Evolutionary conservation across 2,797 vertebrate species (phyloP).

Genomic region (Brotula barbata): DNA sequence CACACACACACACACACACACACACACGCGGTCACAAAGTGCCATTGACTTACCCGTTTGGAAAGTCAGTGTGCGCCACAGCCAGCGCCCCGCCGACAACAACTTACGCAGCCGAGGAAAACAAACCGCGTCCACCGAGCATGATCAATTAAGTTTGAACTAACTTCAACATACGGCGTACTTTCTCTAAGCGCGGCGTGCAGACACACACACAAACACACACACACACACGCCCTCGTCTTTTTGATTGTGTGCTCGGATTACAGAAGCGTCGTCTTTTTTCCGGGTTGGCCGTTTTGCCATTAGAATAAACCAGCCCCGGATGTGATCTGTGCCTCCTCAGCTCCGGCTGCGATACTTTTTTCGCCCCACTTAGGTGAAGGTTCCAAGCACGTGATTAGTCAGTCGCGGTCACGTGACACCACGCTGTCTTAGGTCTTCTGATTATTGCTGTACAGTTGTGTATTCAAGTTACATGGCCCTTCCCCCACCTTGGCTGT

Average conservation of each 20-base stretch:
- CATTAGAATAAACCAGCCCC: conserved; percentile 82
- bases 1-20: neutral
- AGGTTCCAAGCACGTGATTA: too few species aligned
- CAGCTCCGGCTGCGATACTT: conserved; percentile 38
- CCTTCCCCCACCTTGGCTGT: too few species aligned
- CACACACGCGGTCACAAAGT: conserved; percentile 2
- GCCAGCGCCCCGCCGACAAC: conserved; percentile 63
- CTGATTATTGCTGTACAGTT: too few species aligned
- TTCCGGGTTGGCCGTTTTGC: conserved; percentile 77
- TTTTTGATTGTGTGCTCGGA: conserved; percentile 62
- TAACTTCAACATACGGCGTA: conserved; percentile 22
- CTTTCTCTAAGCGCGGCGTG: conserved; percentile 17
- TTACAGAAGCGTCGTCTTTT: conserved; percentile 61
- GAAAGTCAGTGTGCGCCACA: conserved; percentile 67
- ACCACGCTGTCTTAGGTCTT: too few species aligned
- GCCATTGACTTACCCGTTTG: conserved; percentile 58
- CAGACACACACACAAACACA: neutral
- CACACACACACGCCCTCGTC: conserved; percentile 19
- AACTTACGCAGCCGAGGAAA: conserved; percentile 34
- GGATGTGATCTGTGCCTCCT: conserved; percentile 76
- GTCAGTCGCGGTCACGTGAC: too few species aligned
- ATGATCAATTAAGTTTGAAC: conserved; percentile 37
- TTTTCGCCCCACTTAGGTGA: too few species aligned
- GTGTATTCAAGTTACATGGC: too few species aligned
- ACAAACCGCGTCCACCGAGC: conserved; percentile 21